phyloP scores from a whole-genome alignment of 2,888 invertebrate genomes.

The Griposia aprilina region DNA sequence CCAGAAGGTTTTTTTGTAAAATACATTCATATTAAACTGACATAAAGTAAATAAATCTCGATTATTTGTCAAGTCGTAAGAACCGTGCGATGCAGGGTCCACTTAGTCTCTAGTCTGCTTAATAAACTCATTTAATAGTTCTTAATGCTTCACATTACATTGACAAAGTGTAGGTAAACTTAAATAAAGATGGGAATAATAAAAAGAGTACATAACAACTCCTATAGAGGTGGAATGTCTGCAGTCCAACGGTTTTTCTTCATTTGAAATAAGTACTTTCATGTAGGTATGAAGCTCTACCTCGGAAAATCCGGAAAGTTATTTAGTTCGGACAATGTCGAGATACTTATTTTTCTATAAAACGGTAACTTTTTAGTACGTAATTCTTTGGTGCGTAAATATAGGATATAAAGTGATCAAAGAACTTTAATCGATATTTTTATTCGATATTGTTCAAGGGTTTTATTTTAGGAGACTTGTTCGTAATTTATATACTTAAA shows the following conservation, averaged over 20 bases:
- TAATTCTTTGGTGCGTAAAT: not conserved
- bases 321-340: not conserved
- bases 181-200: not conserved
- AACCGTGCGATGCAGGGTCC: not conserved
- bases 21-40: not conserved
- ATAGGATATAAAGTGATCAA: not conserved
- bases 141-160: not conserved
- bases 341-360: not conserved
- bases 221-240: too few relatives aligned
- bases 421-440: not conserved
- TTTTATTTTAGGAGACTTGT: not conserved
- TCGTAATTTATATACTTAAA: not conserved
- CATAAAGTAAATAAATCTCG: not conserved
- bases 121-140: not conserved
- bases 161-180: not conserved
- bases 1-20: too few relatives aligned
- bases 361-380: not conserved
- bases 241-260: not conserved
- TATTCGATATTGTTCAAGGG: not conserved
- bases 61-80: not conserved
- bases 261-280: not conserved
- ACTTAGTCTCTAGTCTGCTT: not conserved
- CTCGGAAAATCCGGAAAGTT: not conserved
- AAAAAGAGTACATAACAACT: not conserved
- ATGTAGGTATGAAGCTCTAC: not conserved